These are phyloP conservation scores for Acrobasis repandana DNA, from an alignment of 2,888 invertebrate genomes.

Conservation along the genomic window DNA sequence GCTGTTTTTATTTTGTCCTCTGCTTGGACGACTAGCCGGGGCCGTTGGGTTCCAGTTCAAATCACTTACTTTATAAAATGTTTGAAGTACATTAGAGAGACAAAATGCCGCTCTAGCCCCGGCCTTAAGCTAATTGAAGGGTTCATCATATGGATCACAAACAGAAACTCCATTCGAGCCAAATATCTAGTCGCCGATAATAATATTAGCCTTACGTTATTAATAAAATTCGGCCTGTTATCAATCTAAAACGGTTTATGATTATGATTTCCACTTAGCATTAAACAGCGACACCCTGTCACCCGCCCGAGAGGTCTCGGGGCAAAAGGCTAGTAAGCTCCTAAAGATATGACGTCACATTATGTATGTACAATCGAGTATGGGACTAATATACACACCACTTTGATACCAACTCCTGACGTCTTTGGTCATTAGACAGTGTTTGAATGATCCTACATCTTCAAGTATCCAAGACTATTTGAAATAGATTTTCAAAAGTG, in stretches of 20 bases:
- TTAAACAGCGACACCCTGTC: constrained; percentile 81
- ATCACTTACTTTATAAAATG: constrained; percentile 2
- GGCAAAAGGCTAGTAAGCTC: constrained; percentile 82
- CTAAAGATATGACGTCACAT: constrained; percentile 79
- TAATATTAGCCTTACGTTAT: constrained; percentile 32
- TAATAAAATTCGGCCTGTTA: constrained; percentile 35
- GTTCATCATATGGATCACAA: neutral
- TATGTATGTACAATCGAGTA: constrained; percentile 65
- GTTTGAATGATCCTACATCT: constrained; percentile 12
- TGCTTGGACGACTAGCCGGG: constrained; percentile 29
- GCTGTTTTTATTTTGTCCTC: constrained; percentile 15
- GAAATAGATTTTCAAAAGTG: constrained; percentile 32
- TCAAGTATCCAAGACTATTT: constrained; percentile 25
- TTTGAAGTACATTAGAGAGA: neutral
- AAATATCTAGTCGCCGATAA: constrained; percentile 27
- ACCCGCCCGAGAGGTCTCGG: constrained; percentile 76
- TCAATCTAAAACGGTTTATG: constrained; percentile 59
- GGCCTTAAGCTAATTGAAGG: neutral
- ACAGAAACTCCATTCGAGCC: constrained; percentile 5
- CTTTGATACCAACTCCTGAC: constrained; percentile 40
- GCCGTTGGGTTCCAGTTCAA: neutral
- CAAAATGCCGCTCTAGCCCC: constrained; percentile 1
- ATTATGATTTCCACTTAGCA: constrained; percentile 75
- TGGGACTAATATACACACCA: constrained; percentile 44
- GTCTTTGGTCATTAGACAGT: constrained; percentile 11